These are phyloP conservation scores for Drosophila demipolita DNA, from an alignment of 2,888 invertebrate genomes.

Conservation along the genomic window DNA sequence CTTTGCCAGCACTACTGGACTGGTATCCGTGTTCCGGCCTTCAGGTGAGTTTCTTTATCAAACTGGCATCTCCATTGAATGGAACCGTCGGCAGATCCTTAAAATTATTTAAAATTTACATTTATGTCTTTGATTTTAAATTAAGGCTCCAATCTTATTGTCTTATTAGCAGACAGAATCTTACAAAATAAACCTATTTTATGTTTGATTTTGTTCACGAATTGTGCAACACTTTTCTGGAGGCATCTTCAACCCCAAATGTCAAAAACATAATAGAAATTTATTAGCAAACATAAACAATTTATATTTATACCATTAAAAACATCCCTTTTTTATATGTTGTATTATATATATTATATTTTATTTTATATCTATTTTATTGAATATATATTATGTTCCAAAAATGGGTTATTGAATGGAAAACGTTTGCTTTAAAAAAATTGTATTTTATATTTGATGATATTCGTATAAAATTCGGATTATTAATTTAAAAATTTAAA, in stretches of 20 bases:
- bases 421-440: background rate
- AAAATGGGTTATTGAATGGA: background rate
- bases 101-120: background rate
- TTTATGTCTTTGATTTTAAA: background rate
- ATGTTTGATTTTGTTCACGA: background rate
- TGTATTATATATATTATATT: background rate
- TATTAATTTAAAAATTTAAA: background rate
- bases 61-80: background rate
- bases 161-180: background rate
- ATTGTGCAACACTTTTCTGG: background rate
- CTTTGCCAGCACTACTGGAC: background rate
- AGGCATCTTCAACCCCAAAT: background rate
- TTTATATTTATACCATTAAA: background rate
- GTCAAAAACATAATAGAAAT: background rate
- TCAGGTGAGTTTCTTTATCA: constrained; percentile 45
- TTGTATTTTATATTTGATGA: background rate
- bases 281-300: background rate
- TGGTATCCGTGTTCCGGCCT: constrained; percentile 21
- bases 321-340: background rate
- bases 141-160: background rate
- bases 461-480: background rate
- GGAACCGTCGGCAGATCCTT: background rate
- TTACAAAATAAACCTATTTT: background rate
- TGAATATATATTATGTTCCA: background rate
- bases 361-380: background rate